These are phyloP conservation scores for Coregonus clupeaformis DNA, from an alignment of 2,113 vertebrate species.

Conservation along the genomic window DNA sequence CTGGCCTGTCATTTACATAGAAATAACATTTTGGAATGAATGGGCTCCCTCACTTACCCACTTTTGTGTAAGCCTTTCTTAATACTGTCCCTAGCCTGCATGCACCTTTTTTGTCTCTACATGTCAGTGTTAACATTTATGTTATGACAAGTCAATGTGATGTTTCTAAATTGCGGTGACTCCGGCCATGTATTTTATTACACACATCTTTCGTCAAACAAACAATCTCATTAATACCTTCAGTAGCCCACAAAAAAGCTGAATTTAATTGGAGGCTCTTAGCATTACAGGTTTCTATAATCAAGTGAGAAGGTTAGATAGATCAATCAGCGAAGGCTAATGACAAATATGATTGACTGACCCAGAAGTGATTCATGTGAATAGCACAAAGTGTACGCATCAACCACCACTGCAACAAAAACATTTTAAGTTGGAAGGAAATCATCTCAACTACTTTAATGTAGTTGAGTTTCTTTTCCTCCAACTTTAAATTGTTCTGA, in stretches of 20 bases:
- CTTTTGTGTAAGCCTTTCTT: conserved; percentile 34
- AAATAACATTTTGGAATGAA: conserved; percentile 78
- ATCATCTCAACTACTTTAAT: conserved; percentile 42
- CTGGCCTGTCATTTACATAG: too few relatives aligned
- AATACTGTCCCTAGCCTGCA: conserved; percentile 24
- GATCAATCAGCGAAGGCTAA: too few relatives aligned
- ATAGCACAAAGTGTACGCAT: neutral
- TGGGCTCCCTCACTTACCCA: conserved; percentile 56
- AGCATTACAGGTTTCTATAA: conserved; percentile 1
- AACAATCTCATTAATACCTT: conserved; percentile 64
- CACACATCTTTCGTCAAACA: conserved; percentile 74
- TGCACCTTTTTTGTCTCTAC: conserved; percentile 11
- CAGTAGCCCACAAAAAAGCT: conserved; percentile 20
- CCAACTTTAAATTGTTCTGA: neutral
- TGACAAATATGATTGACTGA: conserved; percentile 4
- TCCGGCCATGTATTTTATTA: too few relatives aligned
- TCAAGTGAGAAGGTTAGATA: too few relatives aligned
- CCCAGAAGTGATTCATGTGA: neutral
- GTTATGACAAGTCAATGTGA: conserved; percentile 41
- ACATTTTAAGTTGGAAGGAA: too few relatives aligned
- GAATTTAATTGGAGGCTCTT: conserved; percentile 53
- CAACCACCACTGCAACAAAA: too few relatives aligned
- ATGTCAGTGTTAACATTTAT: conserved; percentile 36
- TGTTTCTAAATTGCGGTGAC: conserved; percentile 41
- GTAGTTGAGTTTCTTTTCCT: neutral